These are phyloP conservation scores for Lathronympha strigana DNA, from an alignment of 2,888 invertebrate species.

Conservation along the genomic window DNA sequence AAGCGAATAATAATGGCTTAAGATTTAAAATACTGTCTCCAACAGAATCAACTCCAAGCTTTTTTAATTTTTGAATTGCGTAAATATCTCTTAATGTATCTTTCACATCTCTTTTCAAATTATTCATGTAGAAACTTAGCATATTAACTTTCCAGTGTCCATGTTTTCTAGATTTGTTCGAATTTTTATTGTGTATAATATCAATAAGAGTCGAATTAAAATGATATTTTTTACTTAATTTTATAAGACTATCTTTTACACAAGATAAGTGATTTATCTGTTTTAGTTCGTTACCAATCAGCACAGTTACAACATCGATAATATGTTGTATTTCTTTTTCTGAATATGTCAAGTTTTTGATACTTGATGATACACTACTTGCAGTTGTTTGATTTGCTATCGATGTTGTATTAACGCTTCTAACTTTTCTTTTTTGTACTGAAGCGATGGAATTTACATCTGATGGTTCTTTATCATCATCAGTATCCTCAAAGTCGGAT, in stretches of 20 bases:
- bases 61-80: slow-evolving; percentile 20
- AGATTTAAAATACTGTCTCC: background rate
- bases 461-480: background rate
- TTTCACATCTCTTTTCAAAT: slow-evolving; percentile 38
- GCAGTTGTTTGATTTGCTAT: slow-evolving; percentile 30
- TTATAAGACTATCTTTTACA: slow-evolving; percentile 57
- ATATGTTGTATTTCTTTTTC: slow-evolving; percentile 48
- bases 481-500: background rate
- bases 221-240: slow-evolving; percentile 49
- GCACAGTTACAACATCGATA: slow-evolving; percentile 56
- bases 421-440: slow-evolving; percentile 61
- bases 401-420: slow-evolving; percentile 13
- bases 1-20: slow-evolving; percentile 17
- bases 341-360: slow-evolving; percentile 22
- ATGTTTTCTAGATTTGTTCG: background rate
- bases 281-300: slow-evolving; percentile 59
- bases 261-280: slow-evolving; percentile 59
- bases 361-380: slow-evolving; percentile 26
- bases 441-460: background rate
- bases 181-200: too few species aligned
- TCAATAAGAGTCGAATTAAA: slow-evolving; percentile 28
- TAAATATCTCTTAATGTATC: slow-evolving; percentile 15
- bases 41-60: slow-evolving; percentile 1
- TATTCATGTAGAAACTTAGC: slow-evolving; percentile 47
- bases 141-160: slow-evolving; percentile 14